Percentiles rank a stretch among this genome's conserved stretches.
phyloP scores from a whole-genome alignment of 92 coral and sea anemone species.

The Zoanthus gigantus region DNA sequence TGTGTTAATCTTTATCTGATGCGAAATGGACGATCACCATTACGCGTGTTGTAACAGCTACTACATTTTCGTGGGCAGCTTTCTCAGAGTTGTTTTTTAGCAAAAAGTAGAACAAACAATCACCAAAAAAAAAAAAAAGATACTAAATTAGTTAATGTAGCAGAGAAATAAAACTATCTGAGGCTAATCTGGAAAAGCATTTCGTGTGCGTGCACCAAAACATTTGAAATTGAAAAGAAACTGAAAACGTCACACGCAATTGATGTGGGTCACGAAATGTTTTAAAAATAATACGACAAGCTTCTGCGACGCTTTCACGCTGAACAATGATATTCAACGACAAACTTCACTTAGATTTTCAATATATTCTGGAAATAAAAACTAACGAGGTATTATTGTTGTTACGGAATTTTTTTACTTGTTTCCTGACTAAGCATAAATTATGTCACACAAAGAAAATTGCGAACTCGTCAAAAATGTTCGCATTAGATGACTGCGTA shows the following conservation, averaged over 20 bases:
- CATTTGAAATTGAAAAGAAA: slow-evolving; percentile 29
- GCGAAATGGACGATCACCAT: too few relatives aligned
- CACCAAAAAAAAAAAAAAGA: neutral
- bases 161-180: neutral
- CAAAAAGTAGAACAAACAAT: neutral
- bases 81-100: neutral
- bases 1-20: too few relatives aligned
- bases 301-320: neutral
- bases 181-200: neutral
- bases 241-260: slow-evolving; percentile 48
- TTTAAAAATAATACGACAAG: too few relatives aligned
- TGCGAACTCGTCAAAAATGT: slow-evolving; percentile 37
- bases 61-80: too few relatives aligned
- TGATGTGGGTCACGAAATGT: slow-evolving; percentile 34
- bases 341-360: neutral
- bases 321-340: neutral
- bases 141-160: neutral
- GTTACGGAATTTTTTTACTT: slow-evolving; percentile 26
- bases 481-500: slow-evolving; percentile 12
- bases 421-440: slow-evolving; percentile 29
- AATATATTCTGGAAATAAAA: neutral
- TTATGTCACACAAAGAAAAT: slow-evolving; percentile 49
- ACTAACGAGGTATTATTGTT: neutral
- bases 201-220: slow-evolving; percentile 29
- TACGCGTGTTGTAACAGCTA: too few relatives aligned